phyloP scores from a whole-genome alignment of 2,113 vertebrate genomes.

The Trematocara unimaculatum region DNA sequence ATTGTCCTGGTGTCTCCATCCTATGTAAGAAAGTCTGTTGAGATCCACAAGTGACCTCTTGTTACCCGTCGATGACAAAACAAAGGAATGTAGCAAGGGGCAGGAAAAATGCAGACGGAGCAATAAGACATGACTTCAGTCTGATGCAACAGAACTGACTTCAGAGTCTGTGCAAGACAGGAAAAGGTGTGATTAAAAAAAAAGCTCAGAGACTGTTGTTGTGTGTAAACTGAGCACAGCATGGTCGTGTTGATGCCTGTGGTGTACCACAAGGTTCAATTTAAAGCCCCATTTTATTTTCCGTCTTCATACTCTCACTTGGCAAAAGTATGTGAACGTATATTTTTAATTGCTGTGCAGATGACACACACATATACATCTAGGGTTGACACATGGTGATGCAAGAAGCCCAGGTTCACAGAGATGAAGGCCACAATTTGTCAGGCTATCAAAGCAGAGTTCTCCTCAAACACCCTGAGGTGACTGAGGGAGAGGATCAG shows the following conservation, averaged over 20 bases:
- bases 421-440: background rate
- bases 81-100: background rate
- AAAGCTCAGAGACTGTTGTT: background rate
- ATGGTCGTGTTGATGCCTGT: background rate
- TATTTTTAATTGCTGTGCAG: background rate
- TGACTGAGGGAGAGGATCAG: background rate
- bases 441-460: background rate
- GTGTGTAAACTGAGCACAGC: background rate
- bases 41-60: constrained; percentile 52
- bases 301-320: background rate
- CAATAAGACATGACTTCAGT: background rate
- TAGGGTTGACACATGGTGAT: background rate
- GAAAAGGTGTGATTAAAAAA: background rate
- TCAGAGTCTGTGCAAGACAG: background rate
- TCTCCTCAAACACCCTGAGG: background rate
- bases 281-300: background rate
- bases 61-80: constrained; percentile 16
- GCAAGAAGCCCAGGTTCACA: background rate
- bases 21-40: constrained; percentile 47
- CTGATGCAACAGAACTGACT: background rate
- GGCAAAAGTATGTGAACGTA: background rate
- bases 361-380: background rate
- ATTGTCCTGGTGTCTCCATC: constrained; percentile 29
- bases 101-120: background rate
- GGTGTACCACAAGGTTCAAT: background rate